Evolutionary conservation across 2,113 vertebrate species (phyloP).

Genomic region (Xenotilapia caudafasciata): DNA sequence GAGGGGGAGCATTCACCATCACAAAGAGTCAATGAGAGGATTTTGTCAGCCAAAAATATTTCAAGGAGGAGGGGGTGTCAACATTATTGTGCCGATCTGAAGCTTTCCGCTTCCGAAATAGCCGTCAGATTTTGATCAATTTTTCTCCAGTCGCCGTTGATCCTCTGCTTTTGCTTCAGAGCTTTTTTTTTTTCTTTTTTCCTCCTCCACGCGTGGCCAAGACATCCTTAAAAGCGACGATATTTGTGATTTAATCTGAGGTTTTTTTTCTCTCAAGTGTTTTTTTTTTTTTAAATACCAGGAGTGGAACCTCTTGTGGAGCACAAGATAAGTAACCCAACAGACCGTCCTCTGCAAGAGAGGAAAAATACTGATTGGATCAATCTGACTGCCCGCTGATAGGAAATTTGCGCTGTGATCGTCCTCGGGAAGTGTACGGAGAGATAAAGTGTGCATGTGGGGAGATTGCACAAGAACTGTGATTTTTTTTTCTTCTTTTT

Average conservation of each 20-base stretch:
- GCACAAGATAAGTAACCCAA: slow-evolving; percentile 38
- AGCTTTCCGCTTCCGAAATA: slow-evolving; percentile 52
- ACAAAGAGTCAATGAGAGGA: slow-evolving; percentile 69
- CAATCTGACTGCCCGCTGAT: slow-evolving; percentile 44
- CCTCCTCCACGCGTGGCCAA: not conserved
- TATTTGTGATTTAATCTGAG: not conserved
- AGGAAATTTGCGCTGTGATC: slow-evolving; percentile 24
- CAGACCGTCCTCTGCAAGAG: slow-evolving; percentile 33
- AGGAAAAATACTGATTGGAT: slow-evolving; percentile 57
- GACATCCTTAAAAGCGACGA: not conserved
- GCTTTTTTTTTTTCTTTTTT: not conserved
- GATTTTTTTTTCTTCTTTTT: not conserved
- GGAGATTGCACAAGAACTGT: not conserved
- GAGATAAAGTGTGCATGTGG: not conserved
- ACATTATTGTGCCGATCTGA: slow-evolving; percentile 41
- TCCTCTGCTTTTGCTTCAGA: not conserved
- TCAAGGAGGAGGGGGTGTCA: slow-evolving; percentile 34
- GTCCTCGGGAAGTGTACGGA: not conserved
- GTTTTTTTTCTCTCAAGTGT: not conserved
- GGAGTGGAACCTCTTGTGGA: slow-evolving; percentile 20
- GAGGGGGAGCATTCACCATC: slow-evolving; percentile 69
- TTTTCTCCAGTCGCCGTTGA: slow-evolving; percentile 34
- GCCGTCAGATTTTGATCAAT: slow-evolving; percentile 39
- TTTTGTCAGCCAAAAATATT: slow-evolving; percentile 59
- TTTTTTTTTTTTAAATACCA: not conserved